Base-by-base conservation (phyloP, 1,140 invertebrate genomes). In the Maniola jurtina region DNA sequence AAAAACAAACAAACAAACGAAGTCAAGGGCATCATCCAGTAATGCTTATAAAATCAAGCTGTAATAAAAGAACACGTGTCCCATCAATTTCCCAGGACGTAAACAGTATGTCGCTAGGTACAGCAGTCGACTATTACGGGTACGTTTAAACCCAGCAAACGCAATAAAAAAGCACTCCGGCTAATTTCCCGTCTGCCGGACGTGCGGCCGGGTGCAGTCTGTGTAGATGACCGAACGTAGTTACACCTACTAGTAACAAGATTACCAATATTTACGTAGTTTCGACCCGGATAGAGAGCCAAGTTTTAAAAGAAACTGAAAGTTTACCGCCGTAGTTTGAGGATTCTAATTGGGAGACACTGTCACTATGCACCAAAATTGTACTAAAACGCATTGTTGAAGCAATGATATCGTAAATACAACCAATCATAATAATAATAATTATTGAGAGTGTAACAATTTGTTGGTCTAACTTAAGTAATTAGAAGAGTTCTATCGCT, bases 131-230 rank as follows among this genome's bases (percentile, higher is more conserved):
- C 47, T n/a, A 55, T 25, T 4, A 25, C 14, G 5, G 11, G 7
- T 74, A 77, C 68, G 73, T 79, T 83, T 81, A 69, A 80, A 70
- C 70, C 60, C 38, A 61, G 64, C 67, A 77, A 79, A 77, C 67
- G 73, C 76, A 84, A 84, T 84, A 86, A 86, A 81, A 83, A 83
- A 77, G 71, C 74, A 83, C 78, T 82, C 77, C 45, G 60, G 72
- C 68, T 85, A 81, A 85, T 85, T 83, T 72, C 64, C 60, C 70
- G 70, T 64, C 52, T 54, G 57, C 54, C 66, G 59, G 70, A 74
- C 68, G 68, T 47, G 35, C 34, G 42, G 61, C 10, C n/a, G 65
- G 42, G 38, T 47, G 65, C 59, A 52, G 57, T 54, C 15, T 8
- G 15, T 11, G 10, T 36, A n/a, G 16, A 9, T 42, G 16, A 35